Evolutionary conservation across 30 jellyfish, hydroid and myxozoan genomes (phyloP).

Genomic region (Rhopilema esculentum): DNA sequence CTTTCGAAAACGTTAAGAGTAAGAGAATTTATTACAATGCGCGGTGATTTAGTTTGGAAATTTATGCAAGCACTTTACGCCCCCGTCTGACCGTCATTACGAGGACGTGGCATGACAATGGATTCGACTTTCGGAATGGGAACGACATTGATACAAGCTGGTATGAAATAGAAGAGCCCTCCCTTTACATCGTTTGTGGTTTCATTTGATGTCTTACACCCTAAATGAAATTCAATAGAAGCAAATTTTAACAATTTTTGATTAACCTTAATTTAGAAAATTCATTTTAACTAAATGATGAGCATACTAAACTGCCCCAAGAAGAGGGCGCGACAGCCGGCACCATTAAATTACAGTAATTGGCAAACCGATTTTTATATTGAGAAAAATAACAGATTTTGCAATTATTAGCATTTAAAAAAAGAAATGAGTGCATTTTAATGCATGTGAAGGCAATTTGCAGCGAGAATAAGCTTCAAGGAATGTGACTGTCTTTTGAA

Average conservation of each 20-base stretch:
- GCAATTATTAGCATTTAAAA: neutral
- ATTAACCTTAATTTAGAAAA: neutral
- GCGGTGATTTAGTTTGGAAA: neutral
- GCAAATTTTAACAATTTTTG: neutral
- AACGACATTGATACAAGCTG: neutral
- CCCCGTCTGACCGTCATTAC: neutral
- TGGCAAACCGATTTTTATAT: neutral
- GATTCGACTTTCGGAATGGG: neutral
- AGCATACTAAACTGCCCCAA: neutral
- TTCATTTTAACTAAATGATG: neutral
- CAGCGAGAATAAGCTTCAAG: no score
- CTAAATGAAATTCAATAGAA: neutral
- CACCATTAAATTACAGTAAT: neutral
- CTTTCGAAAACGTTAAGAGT: neutral
- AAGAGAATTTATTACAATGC: neutral
- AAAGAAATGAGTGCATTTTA: neutral
- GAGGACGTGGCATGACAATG: neutral
- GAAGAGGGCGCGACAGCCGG: neutral
- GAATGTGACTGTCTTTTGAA: no score
- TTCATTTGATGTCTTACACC: neutral
- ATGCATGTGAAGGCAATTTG: neutral
- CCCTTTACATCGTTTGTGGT: neutral
- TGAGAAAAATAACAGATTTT: neutral
- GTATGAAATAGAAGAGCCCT: neutral
- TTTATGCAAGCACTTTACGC: conserved; percentile 27